A percentile compares a stretch with the other conserved stretches of the same genome.
phyloP scores from a whole-genome alignment of 2,888 invertebrate genomes.

The Scaptodrosophila latifasciaeformis region DNA sequence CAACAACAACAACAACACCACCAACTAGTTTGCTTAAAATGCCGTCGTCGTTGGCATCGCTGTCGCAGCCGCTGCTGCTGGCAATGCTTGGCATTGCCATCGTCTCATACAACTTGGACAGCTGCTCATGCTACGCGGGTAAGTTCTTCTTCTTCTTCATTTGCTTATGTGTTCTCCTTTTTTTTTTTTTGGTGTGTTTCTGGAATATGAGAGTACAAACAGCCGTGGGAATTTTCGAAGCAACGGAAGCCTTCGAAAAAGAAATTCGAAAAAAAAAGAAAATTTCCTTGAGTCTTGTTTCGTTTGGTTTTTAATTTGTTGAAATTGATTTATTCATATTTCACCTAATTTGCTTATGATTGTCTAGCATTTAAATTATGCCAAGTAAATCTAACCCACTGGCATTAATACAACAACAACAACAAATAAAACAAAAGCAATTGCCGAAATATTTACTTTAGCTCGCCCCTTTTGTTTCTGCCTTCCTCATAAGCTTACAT shows the following conservation, averaged over 20 bases:
- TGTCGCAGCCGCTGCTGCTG: conserved; percentile 18
- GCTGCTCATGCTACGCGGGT: conserved; percentile 64
- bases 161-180: background rate
- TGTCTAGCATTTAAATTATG: conserved; percentile 17
- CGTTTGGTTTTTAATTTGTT: conserved; percentile 5
- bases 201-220: conserved; percentile 55
- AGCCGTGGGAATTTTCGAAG: conserved; percentile 60
- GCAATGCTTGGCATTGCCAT: conserved; percentile 40
- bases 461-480: no score
- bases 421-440: no score
- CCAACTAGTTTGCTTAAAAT: conserved; percentile 36
- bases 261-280: no score
- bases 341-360: no score
- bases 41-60: conserved; percentile 14
- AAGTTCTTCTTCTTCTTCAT: conserved; percentile 35
- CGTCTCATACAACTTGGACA: conserved; percentile 45
- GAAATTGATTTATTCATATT: no score
- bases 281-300: no score
- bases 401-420: no score
- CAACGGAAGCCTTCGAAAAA: no score
- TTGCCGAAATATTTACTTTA: conserved; percentile 12
- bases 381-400: conserved; percentile 30
- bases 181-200: conserved; percentile 23
- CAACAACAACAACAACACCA: conserved; percentile 24
- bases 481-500: conserved; percentile 14